Evolutionary conservation across 2,888 invertebrate species (phyloP).

Genomic region (Volucella inanis): DNA sequence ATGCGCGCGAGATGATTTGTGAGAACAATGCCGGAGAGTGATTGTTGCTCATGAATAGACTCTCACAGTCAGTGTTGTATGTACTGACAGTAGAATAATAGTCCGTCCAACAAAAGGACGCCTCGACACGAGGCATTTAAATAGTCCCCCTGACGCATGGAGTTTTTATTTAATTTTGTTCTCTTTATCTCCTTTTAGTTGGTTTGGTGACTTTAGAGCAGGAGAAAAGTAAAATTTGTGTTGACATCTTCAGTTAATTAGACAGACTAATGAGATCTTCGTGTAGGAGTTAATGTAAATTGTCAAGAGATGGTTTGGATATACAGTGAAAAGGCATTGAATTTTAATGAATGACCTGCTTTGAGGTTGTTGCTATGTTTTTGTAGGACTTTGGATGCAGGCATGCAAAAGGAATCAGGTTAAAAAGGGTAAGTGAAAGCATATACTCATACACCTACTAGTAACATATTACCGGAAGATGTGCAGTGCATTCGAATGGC

Average conservation of each 20-base stretch:
- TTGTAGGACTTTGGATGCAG: constrained; percentile 21
- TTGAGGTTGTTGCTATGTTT: constrained; percentile 48
- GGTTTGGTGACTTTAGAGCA: background rate
- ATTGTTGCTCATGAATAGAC: constrained; percentile 63
- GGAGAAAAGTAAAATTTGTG: constrained; percentile 36
- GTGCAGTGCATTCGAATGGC: background rate
- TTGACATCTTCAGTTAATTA: constrained; percentile 72
- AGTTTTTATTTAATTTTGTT: constrained; percentile 10
- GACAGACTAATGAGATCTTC: constrained; percentile 67
- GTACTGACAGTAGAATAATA: constrained; percentile 43
- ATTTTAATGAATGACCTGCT: constrained; percentile 47
- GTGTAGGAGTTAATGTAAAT: constrained; percentile 70
- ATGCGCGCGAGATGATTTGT: constrained; percentile 49
- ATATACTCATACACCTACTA: background rate
- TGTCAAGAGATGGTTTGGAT: constrained; percentile 38
- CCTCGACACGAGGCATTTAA: background rate
- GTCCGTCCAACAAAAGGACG: constrained; percentile 38
- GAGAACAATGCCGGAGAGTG: constrained; percentile 54
- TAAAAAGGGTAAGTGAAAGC: background rate
- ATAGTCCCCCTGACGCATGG: constrained; percentile 27
- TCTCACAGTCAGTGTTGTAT: constrained; percentile 26
- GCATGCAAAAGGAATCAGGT: background rate
- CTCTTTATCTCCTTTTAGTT: constrained; percentile 4
- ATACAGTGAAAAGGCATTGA: background rate
- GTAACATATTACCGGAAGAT: background rate